These are phyloP conservation scores for Silurus glanis DNA, from an alignment of 2,113 vertebrate species.

Conservation along the genomic window DNA sequence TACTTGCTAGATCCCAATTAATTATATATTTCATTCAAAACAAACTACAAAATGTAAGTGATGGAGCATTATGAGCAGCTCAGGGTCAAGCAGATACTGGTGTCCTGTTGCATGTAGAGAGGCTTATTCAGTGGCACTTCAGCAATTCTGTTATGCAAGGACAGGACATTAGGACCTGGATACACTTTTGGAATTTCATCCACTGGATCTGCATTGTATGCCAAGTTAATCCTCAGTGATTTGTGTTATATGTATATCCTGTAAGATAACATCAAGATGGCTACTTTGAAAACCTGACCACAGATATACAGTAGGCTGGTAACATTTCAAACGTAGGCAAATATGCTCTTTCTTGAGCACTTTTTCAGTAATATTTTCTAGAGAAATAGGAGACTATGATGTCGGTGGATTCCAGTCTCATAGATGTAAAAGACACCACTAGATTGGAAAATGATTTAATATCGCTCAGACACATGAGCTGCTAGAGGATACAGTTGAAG, in stretches of 20 bases:
- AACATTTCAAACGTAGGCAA: background rate
- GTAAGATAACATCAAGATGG: background rate
- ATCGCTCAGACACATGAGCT: background rate
- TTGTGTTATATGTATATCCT: background rate
- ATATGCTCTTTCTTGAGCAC: too few relatives aligned
- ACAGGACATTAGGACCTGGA: background rate
- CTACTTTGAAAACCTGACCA: background rate
- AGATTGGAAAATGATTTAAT: slow-evolving; percentile 11
- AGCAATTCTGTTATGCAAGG: background rate
- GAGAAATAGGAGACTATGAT: background rate
- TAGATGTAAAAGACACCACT: background rate
- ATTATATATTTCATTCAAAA: background rate
- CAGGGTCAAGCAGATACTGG: background rate
- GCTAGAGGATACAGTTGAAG: background rate
- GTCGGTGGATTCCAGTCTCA: background rate
- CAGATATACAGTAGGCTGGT: background rate
- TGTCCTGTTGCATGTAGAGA: slow-evolving; percentile 17
- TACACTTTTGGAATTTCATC: background rate
- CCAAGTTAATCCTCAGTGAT: background rate
- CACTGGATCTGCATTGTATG: background rate
- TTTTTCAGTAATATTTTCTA: background rate
- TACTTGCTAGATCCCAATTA: background rate
- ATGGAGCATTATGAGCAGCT: background rate
- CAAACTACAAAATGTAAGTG: background rate
- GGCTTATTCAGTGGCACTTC: background rate